Conservation (phyloP, 2,113 vertebrate genomes). For the Megalops atlanticus region DNA sequence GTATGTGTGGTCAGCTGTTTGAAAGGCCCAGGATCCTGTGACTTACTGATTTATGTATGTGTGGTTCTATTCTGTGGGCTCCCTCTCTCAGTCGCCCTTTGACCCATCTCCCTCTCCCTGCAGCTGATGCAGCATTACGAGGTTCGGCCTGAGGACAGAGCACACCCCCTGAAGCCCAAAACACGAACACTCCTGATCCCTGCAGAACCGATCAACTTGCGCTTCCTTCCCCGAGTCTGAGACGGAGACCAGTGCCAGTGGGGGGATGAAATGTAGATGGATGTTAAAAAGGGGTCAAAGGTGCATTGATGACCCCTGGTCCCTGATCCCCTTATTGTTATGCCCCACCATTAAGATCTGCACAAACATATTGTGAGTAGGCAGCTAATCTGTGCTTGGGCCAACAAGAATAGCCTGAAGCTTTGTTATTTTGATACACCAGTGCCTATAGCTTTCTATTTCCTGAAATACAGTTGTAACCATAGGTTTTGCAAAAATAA, state of each 20-base stretch:
- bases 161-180: conserved; percentile 52
- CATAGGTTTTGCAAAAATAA: background rate
- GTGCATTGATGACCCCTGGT: background rate
- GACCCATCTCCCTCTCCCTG: background rate
- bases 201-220: conserved; percentile 61
- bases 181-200: conserved; percentile 71
- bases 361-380: no score
- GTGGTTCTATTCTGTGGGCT: background rate
- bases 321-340: background rate
- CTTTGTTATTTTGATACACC: no score
- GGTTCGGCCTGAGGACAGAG: conserved; percentile 50
- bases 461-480: background rate
- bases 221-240: conserved; percentile 58
- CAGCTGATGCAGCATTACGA: conserved; percentile 71
- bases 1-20: background rate
- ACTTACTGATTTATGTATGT: background rate
- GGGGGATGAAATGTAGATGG: background rate
- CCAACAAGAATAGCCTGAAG: no score
- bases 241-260: background rate
- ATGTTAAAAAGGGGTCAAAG: background rate
- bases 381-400: no score
- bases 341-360: no score
- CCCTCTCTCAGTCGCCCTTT: background rate
- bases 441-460: no score
- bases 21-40: background rate